Evolutionary conservation across 2,113 vertebrate species (phyloP), one percentile per base, ranked within the genome.

Genomic region (Clarias batrachus): DNA sequence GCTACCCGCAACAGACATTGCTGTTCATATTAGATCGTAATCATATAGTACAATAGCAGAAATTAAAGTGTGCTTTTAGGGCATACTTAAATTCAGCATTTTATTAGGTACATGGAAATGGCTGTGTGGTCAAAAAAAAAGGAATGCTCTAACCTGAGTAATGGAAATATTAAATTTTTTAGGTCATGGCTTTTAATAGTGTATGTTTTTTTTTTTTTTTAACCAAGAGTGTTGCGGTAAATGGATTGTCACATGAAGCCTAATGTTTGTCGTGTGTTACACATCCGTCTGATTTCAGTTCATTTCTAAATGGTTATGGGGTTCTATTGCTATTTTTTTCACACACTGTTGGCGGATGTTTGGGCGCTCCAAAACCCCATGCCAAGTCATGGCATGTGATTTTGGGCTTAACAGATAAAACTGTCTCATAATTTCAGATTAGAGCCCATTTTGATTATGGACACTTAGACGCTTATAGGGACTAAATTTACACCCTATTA

Each of bases 81-180:
- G 25, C 27, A 82, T 66, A n/a, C 48, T 65, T 81, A 66, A 66
- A 82, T 48, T 41, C 23, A 82, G 59, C 59, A 81, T 81, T 63
- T 68, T 65, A 54, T 56, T 70, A 56, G 37, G 8, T n/a, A 25
- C 57, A 68, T 52, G 60, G 33, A 62, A 60, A 57, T 25, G 59
- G 19, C 70, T 13, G 30, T 30, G 41, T 21, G 25, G n/a, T 30
- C 78, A 80, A 14, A 33, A 2, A 2, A 37, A 33, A 80, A 57
- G n/a, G 8, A 79, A 79, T 57, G 76, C 30, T 78, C 16, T n/a
- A 56, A 56, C 23, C 19, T 41, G 70, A 76, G 73, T 54, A 16
- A 27, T 57, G 13, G 5, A 14, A 54, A n/a, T 52, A 76, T 54
- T 16, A 54, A 0, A 54, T 52, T 52, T 73, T 59, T 76, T 76